phyloP scores from a whole-genome alignment of 2,888 invertebrate species.

The Drosophila peninsularis region DNA sequence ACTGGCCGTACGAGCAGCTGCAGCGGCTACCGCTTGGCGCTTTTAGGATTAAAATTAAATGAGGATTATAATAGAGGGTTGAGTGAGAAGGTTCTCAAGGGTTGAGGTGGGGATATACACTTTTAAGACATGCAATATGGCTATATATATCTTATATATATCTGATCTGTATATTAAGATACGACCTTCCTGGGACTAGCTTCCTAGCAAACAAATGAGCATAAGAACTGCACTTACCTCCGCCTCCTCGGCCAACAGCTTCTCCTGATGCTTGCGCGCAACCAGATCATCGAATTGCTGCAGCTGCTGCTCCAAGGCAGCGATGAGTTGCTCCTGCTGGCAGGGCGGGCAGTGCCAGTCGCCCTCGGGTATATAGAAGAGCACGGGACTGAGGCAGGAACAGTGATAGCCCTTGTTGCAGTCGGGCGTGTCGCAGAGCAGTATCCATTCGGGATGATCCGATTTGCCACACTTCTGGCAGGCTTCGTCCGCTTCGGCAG shows the following conservation, averaged over 20 bases:
- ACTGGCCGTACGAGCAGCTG: constrained; percentile 65
- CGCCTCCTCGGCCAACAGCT: constrained; percentile 72
- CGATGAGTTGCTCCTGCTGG: constrained; percentile 93
- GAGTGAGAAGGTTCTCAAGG: not conserved
- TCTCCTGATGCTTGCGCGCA: constrained; percentile 84
- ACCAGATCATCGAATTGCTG: constrained; percentile 91
- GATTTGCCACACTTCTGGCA: constrained; percentile 96
- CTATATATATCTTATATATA: too few species aligned
- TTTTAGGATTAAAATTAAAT: constrained; percentile 1
- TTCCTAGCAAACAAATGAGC: too few species aligned
- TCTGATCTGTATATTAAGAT: too few species aligned
- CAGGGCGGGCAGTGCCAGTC: constrained; percentile 99
- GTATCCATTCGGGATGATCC: constrained; percentile 98
- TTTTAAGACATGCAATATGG: too few species aligned
- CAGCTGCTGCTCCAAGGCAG: constrained; percentile 90
- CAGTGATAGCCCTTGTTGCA: constrained; percentile 99
- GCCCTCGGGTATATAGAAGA: constrained; percentile 97
- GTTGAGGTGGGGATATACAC: too few species aligned
- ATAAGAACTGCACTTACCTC: constrained; percentile 32
- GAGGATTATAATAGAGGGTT: not conserved
- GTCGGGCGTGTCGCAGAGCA: constrained; percentile 92
- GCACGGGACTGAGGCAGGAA: constrained; percentile 95
- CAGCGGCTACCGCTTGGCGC: constrained; percentile 83
- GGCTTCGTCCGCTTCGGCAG: constrained; percentile 88
- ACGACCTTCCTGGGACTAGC: too few species aligned